phyloP scores from a whole-genome alignment of 2,888 invertebrate genomes.

The Cephus nigrinus region DNA sequence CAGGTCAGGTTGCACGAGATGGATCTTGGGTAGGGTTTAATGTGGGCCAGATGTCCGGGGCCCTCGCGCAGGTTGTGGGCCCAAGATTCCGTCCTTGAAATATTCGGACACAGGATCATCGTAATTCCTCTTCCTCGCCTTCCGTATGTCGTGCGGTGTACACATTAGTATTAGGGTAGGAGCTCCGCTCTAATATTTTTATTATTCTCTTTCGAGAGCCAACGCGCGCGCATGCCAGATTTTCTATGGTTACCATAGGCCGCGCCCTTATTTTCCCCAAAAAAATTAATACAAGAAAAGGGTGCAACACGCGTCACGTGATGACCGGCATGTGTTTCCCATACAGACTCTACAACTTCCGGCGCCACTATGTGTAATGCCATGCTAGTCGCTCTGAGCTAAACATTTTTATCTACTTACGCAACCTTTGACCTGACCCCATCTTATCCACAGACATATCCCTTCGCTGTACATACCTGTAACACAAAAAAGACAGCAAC shows the following conservation, averaged over 20 bases:
- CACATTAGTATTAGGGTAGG: not conserved
- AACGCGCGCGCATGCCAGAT: constrained; percentile 3
- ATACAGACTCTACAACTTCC: not conserved
- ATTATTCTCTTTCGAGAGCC: not conserved
- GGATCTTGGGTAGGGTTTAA: constrained; percentile 20
- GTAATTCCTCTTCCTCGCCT: constrained; percentile 18
- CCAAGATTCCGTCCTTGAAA: constrained; percentile 3
- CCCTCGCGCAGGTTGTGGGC: constrained; percentile 32
- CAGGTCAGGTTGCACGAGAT: constrained; percentile 19
- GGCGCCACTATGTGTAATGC: not conserved
- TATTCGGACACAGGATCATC: not conserved
- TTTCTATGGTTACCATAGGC: not conserved
- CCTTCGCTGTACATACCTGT: not conserved
- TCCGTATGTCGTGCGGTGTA: constrained; percentile 32
- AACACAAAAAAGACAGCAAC: not conserved
- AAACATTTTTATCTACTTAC: not conserved
- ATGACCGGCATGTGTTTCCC: not conserved
- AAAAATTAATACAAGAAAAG: not conserved
- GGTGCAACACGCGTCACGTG: not conserved
- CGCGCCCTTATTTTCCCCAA: not conserved
- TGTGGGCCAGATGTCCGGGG: constrained; percentile 34
- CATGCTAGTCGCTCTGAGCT: not conserved
- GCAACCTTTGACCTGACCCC: not conserved
- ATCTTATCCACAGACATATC: not conserved
- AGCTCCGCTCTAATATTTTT: not conserved